A percentile compares a stretch with the other conserved stretches of the same genome.
Conservation (phyloP, 2,113 vertebrate species). For the Corvus moneduloides region DNA sequence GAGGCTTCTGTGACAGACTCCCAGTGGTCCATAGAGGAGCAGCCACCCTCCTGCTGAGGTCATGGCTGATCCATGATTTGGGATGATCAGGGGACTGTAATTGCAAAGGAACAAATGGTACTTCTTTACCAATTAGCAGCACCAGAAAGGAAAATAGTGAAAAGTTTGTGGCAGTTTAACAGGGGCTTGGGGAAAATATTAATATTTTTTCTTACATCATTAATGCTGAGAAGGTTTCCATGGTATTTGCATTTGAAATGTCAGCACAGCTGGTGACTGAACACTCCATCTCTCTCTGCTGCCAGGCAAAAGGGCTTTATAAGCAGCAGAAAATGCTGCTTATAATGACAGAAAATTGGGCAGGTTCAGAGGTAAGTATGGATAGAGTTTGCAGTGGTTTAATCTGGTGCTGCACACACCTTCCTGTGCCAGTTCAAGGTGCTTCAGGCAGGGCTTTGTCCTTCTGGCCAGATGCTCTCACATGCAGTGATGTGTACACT, state of each 20-base stretch:
- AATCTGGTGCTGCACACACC: neutral
- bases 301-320: neutral
- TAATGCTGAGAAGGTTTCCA: conserved; percentile 14
- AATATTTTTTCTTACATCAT: neutral
- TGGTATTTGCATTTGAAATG: conserved; percentile 36
- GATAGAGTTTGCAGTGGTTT: neutral
- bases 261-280: neutral
- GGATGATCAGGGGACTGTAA: neutral
- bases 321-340: neutral
- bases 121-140: neutral
- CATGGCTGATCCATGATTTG: neutral
- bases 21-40: neutral
- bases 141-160: neutral
- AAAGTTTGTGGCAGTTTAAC: neutral
- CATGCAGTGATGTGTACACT: accelerated
- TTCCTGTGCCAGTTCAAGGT: neutral
- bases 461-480: accelerated
- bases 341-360: neutral
- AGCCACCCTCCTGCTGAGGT: neutral
- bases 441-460: neutral
- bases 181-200: neutral
- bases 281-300: neutral
- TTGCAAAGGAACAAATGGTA: neutral
- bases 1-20: neutral
- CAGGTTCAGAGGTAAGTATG: neutral